Base-by-base conservation (phyloP, 2,888 invertebrate species). In the Selenia dentaria region DNA sequence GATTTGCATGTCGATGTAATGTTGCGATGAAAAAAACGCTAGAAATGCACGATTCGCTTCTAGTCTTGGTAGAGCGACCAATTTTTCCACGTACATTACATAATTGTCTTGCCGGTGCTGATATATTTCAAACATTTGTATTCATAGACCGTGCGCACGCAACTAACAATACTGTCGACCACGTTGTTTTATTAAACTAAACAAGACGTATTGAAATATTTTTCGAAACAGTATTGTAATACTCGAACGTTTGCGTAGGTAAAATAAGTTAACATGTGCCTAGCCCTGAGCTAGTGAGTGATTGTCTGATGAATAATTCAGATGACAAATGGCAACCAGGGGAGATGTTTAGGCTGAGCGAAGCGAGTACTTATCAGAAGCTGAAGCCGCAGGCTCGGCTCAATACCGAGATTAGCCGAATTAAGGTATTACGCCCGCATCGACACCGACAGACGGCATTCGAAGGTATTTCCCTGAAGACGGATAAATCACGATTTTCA, bases 401-500 rank as follows among this genome's bases (percentile, higher is more conserved):
- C 67, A 70, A 75, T 74, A 75, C 74, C 70, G 68, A 80, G 83
- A 86, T 85, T 83, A 83, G 77, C 73, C 71, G 82, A 81, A 83
- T 84, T 82, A 83, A 82, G 80, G 79, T 76, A 82, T 83, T 77
- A 82, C 75, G 66, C 68, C 81, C 78, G 78, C 79, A 79, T 79
- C 79, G 75, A 62, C 71, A 64, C 64, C 65, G 70, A 60, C 64
- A 69, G 62, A 57, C 65, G 67, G 59, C 67, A 63, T 66, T 71
- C 67, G 60, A 59, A 72, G 73, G 77, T 79, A 86, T 87, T 86
- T 86, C 88, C 86, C 87, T 60, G 57, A 80, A 75, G 86, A 65
- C 67, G 66, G 67, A 74, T 86, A 88, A 85, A 87, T 87, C 83
- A 85, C 81, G 77, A 75, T 75, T 78, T 82, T 82, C 83, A 81